Evolutionary conservation across 92 coral and sea anemone species (phyloP), one percentile per base, ranked within the genome.

Genomic region (Virgularia gustaviana): DNA sequence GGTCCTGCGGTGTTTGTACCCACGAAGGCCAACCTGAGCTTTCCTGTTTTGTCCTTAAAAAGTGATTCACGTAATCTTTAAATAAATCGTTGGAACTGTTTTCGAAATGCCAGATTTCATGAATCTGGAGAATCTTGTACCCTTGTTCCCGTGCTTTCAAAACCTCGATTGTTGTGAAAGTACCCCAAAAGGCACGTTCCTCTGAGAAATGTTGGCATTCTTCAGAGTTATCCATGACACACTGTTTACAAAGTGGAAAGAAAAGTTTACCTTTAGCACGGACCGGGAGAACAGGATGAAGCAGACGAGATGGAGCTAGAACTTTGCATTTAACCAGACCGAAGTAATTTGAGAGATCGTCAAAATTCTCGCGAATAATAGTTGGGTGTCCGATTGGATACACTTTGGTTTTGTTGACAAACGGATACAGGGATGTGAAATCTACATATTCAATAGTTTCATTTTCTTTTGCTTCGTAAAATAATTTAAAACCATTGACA

Each of bases 51-150:
- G 60, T 2, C 55, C 49, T 71, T 27, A 83, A 63, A 39, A 76
- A 76, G n/a, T 65, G 35, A 53, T 82, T 70, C n/a, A 76, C 73
- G 70, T 76, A 82, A 2, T 74, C 79, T 0, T 36, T 36, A 33
- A 82, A 76, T n/a, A 82, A 62, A 28, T 61, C 65, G 2, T 24
- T 2, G 20, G 84, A 70, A 0, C 29, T 68, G 5, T 70, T 12
- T 19, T 35, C 78, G 45, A 73, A 81, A 49, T 82, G 71, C 82
- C 73, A 72, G 6, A 82, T 45, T 59, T 82, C 82, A 18, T 67
- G 42, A 0, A 67, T 61, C 27, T 82, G 57, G 10, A 82, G 15
- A 36, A 64, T 61, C 29, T 45, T 19, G 42, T 78, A 77, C 36
- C 80, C 84, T 13, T 36, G 2, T 43, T 59, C 52, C 16, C 56